Evolutionary conservation across 2,113 vertebrate species (phyloP).

Genomic region (Barbus barbus): DNA sequence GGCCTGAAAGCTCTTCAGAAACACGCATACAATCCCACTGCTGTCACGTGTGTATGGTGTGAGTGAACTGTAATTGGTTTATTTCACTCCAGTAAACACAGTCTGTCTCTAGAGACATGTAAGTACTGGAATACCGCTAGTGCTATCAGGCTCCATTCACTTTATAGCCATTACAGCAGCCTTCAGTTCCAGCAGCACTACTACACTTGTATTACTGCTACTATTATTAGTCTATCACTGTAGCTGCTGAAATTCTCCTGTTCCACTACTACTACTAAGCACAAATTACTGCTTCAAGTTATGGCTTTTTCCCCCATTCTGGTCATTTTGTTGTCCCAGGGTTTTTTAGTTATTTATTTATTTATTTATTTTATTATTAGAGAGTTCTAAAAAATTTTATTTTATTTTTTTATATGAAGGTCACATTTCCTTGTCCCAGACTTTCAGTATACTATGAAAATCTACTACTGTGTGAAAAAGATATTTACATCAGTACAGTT

Average conservation of each 20-base stretch:
- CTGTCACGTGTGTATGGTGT: slow-evolving; percentile 23
- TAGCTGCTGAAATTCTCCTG: background rate
- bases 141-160: background rate
- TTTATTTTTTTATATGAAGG: too few species aligned
- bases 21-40: slow-evolving; percentile 11
- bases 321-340: too few species aligned
- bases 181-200: background rate
- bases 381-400: too few species aligned
- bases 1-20: slow-evolving; percentile 24
- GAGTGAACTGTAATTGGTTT: slow-evolving; percentile 16
- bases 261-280: background rate
- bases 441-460: too few species aligned
- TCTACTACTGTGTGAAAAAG: background rate
- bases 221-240: background rate
- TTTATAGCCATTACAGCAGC: background rate
- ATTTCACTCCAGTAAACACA: slow-evolving; percentile 44
- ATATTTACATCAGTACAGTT: background rate
- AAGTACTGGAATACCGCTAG: slow-evolving; percentile 15
- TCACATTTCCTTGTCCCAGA: too few species aligned
- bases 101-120: slow-evolving; percentile 21
- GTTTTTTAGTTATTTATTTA: too few species aligned
- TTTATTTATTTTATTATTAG: too few species aligned
- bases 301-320: too few species aligned
- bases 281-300: too few species aligned
- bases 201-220: background rate